Conservation (phyloP, 2,888 invertebrate genomes). For the Megastigmus dorsalis region DNA sequence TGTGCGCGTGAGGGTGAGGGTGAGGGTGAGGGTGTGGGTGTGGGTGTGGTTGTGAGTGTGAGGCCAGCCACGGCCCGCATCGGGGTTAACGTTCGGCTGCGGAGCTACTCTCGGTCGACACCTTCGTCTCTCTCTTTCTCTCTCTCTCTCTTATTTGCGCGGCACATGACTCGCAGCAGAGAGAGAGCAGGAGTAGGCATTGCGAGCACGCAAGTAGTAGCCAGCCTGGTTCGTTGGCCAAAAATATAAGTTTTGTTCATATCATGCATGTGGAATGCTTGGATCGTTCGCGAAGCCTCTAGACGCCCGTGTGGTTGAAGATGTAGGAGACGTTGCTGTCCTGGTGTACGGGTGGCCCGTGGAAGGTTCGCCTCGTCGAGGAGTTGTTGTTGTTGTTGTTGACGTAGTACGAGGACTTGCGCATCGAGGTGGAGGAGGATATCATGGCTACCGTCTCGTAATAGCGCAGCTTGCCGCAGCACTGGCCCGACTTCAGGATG, state of each 20-base stretch:
- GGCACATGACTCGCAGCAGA: too few species aligned
- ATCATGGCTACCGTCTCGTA: conserved; percentile 91
- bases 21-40: too few species aligned
- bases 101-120: too few species aligned
- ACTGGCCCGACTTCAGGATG: conserved; percentile 88
- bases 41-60: background rate
- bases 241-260: background rate
- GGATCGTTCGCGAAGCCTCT: conserved; percentile 65
- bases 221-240: background rate
- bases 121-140: background rate
- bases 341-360: conserved; percentile 74
- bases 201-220: background rate
- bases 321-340: conserved; percentile 79
- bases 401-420: conserved; percentile 90
- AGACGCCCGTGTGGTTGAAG: conserved; percentile 85
- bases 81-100: too few species aligned
- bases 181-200: conserved; percentile 4
- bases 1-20: too few species aligned
- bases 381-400: conserved; percentile 78
- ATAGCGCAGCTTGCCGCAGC: conserved; percentile 89
- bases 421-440: conserved; percentile 89
- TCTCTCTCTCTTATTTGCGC: background rate
- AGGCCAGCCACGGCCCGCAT: conserved; percentile 33
- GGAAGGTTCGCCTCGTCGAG: conserved; percentile 75
- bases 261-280: background rate